phyloP scores from a whole-genome alignment of 1,140 invertebrate species.

The Conus betulinus region DNA sequence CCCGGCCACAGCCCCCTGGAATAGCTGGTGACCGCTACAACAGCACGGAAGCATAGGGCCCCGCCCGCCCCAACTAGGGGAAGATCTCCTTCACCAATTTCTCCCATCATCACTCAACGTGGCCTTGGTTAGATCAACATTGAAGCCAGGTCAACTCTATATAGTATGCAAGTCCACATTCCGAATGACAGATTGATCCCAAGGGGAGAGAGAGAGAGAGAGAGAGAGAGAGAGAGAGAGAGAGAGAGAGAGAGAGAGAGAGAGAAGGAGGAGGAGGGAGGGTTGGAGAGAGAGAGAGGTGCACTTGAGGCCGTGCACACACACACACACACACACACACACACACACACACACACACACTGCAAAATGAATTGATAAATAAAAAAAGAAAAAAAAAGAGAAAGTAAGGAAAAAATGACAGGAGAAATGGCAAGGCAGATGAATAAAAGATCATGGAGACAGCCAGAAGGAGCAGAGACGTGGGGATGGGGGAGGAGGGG shows the following conservation, averaged over 20 bases:
- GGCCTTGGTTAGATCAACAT: too few relatives aligned
- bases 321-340: too few relatives aligned
- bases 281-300: neutral
- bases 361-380: neutral
- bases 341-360: too few relatives aligned
- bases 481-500: neutral
- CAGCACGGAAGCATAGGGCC: too few relatives aligned
- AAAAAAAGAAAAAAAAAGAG: neutral
- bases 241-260: conserved; percentile 17
- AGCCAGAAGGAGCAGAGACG: too few relatives aligned
- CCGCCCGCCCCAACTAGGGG: too few relatives aligned
- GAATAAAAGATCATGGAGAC: conserved; percentile 2
- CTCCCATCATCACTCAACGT: too few relatives aligned
- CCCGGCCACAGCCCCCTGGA: conserved; percentile 40
- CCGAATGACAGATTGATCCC: neutral
- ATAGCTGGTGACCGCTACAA: conserved; percentile 53
- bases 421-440: neutral
- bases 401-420: neutral
- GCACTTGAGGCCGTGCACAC: too few relatives aligned
- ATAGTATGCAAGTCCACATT: neutral
- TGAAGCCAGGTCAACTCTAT: too few relatives aligned
- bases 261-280: neutral
- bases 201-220: conserved; percentile 9
- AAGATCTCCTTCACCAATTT: too few relatives aligned
- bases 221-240: conserved; percentile 8